Evolutionary conservation across 1,140 invertebrate species (phyloP).

Genomic region (Stegodyphus dumicola): DNA sequence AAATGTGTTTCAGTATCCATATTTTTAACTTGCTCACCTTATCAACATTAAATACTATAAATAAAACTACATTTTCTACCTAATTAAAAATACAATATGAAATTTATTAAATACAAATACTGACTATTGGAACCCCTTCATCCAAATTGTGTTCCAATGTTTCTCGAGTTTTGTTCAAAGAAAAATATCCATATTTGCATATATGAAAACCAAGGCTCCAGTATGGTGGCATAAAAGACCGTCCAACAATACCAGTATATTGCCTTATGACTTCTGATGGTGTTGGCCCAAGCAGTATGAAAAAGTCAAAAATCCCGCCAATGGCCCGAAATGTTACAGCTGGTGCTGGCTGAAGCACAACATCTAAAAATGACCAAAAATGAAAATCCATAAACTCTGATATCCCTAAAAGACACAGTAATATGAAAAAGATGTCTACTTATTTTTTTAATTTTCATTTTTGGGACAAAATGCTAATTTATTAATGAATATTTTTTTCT

Average conservation of each 20-base stretch:
- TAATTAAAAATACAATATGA: neutral
- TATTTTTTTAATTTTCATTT: no score
- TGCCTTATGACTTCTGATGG: conserved; percentile 73
- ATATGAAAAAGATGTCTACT: no score
- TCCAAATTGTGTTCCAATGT: conserved; percentile 53
- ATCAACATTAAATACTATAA: no score
- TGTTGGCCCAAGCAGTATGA: conserved; percentile 79
- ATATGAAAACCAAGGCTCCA: conserved; percentile 71
- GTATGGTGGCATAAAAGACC: conserved; percentile 69
- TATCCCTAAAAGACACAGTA: no score
- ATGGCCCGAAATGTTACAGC: conserved; percentile 80
- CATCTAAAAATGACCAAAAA: conserved; percentile 69
- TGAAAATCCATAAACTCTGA: no score
- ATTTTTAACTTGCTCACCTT: no score
- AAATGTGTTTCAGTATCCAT: no score
- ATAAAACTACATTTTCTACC: no score
- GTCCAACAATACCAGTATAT: conserved; percentile 67
- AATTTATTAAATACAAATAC: neutral
- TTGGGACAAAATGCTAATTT: no score
- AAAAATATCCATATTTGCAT: conserved; percentile 78
- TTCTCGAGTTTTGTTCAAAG: conserved; percentile 75
- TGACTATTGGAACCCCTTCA: conserved; percentile 41
- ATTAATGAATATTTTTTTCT: no score
- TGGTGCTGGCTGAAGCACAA: conserved; percentile 81
- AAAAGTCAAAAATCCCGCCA: conserved; percentile 84